Evolutionary conservation across 2,113 vertebrate species (phyloP).

Genomic region (Oxygymnocypris stewartii): DNA sequence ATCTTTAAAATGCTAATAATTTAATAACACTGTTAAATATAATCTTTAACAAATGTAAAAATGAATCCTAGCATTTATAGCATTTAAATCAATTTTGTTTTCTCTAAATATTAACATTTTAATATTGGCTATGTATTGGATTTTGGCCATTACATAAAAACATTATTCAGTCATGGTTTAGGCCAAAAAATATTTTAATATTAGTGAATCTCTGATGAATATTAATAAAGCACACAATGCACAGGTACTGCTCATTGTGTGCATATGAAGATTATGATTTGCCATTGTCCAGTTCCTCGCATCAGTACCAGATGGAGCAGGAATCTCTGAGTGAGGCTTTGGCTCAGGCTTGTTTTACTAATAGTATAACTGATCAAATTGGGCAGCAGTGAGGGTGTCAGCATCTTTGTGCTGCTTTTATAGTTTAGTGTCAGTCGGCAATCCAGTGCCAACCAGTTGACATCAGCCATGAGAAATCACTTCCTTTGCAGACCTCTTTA

Average conservation of each 20-base stretch:
- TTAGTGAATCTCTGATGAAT: neutral
- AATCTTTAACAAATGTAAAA: neutral
- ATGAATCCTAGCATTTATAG: too few relatives aligned
- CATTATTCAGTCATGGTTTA: too few relatives aligned
- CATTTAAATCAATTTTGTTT: neutral
- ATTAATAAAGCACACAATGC: neutral
- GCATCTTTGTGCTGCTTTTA: constrained; percentile 42
- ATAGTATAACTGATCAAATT: constrained; percentile 35
- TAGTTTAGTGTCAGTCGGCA: neutral
- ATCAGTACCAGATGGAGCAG: neutral
- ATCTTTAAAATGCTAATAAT: neutral
- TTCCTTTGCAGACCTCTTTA: constrained; percentile 34
- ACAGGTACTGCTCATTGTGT: neutral
- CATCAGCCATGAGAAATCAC: constrained; percentile 29
- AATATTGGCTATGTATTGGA: neutral
- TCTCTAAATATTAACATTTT: neutral
- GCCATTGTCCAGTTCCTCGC: neutral
- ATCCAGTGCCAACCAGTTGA: constrained; percentile 29
- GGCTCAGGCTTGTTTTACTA: constrained; percentile 10
- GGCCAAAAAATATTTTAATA: neutral
- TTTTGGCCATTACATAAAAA: neutral
- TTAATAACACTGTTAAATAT: neutral
- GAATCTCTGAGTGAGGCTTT: constrained; percentile 18
- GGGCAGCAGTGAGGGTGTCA: constrained; percentile 31
- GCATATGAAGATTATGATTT: neutral